Conservation (phyloP, 2,797 vertebrate species). For the Orientallactaga sibirica region DNA sequence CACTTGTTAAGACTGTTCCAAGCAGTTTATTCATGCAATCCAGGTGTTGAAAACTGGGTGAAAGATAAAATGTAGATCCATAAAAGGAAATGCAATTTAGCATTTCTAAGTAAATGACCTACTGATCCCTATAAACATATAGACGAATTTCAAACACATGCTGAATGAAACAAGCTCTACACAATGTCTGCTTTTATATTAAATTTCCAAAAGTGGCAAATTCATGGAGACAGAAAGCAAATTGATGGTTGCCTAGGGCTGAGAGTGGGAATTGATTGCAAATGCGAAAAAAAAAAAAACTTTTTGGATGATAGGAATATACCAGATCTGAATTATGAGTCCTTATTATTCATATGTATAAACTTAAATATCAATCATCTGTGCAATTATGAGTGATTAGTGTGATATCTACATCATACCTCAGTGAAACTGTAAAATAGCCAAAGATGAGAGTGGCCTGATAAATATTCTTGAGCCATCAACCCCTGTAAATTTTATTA, state of each 20-base stretch:
- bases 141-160: background rate
- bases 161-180: background rate
- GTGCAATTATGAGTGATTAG: background rate
- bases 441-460: background rate
- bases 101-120: background rate
- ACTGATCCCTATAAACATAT: background rate
- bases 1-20: background rate
- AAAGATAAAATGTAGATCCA: background rate
- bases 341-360: background rate
- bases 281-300: background rate
- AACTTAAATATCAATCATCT: slow-evolving; percentile 19
- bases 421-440: background rate
- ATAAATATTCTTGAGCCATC: background rate
- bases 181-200: background rate
- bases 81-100: background rate
- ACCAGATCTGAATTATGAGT: slow-evolving; percentile 13
- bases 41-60: background rate
- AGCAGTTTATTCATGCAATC: background rate
- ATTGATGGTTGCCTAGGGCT: background rate
- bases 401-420: background rate
- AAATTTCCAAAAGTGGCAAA: slow-evolving; percentile 14
- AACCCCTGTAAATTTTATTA: background rate
- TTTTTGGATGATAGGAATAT: background rate
- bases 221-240: too few species aligned
- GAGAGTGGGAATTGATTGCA: background rate